Conservation (phyloP, 2,888 invertebrate genomes). For the Sepiola atlantica region DNA sequence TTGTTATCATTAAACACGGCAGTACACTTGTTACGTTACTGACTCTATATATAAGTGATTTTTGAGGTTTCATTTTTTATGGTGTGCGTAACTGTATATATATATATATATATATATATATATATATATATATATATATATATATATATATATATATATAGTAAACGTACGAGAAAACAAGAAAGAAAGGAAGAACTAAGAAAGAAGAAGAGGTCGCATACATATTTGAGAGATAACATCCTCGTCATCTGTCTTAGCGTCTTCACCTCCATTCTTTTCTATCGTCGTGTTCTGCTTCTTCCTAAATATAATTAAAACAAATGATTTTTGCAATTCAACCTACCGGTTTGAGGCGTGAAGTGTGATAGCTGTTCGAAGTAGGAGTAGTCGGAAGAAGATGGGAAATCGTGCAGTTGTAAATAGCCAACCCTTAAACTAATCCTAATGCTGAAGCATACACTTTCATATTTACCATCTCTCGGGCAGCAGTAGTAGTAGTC, state of each 20-base stretch:
- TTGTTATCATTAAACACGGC: background rate
- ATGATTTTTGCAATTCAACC: background rate
- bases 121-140: too few species aligned
- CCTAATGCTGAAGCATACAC: conserved; percentile 19
- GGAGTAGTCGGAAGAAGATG: background rate
- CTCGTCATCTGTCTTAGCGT: background rate
- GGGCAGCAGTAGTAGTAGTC: conserved; percentile 17
- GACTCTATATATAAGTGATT: background rate
- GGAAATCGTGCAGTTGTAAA: background rate
- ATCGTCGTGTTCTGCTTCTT: background rate
- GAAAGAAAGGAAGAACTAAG: background rate
- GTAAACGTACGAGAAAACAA: background rate
- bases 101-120: too few species aligned
- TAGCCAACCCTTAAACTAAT: conserved; percentile 32
- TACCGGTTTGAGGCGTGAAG: conserved; percentile 1
- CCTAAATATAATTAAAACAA: conserved; percentile 9
- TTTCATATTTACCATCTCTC: conserved; percentile 32
- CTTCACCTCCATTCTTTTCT: background rate
- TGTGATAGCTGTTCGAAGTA: conserved; percentile 32
- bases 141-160: background rate
- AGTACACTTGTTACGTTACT: background rate
- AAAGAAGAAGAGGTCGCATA: background rate
- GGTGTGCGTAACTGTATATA: background rate
- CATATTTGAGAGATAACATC: background rate
- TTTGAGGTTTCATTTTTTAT: background rate